Evolutionary conservation across 2,888 invertebrate species (phyloP).

Genomic region (Orthosia gothica): DNA sequence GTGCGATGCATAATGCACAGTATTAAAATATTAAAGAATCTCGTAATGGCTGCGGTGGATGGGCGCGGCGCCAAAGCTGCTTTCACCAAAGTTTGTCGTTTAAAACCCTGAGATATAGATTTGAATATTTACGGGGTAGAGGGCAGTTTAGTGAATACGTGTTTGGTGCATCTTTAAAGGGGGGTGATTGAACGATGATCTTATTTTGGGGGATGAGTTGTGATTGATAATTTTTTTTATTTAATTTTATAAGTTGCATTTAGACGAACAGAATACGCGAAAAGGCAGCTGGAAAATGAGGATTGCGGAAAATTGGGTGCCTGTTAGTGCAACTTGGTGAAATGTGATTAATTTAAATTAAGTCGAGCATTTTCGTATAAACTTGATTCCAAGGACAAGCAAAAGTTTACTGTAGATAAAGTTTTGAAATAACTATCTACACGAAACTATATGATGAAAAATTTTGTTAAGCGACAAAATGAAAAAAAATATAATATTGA

Average conservation of each 20-base stretch:
- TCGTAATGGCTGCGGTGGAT: conserved; percentile 76
- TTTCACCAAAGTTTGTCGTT: conserved; percentile 76
- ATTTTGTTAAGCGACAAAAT: neutral
- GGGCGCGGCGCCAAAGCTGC: conserved; percentile 79
- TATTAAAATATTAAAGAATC: conserved; percentile 87
- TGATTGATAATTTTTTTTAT: neutral
- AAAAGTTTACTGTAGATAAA: neutral
- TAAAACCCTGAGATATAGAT: conserved; percentile 74
- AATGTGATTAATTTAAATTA: no score
- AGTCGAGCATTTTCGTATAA: neutral
- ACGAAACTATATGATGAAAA: no score
- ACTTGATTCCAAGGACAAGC: neutral
- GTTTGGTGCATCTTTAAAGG: conserved; percentile 30
- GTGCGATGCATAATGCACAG: conserved; percentile 83
- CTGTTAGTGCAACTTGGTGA: no score
- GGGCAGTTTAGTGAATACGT: conserved; percentile 48
- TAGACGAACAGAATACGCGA: neutral
- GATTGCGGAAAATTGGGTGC: neutral
- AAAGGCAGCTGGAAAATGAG: neutral
- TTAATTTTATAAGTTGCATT: neutral
- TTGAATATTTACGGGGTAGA: conserved; percentile 50
- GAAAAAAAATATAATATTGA: accelerated
- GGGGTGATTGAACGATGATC: neutral
- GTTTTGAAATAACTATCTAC: neutral
- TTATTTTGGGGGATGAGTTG: no score